Evolutionary conservation across 2,888 invertebrate genomes (phyloP), one percentile per base, ranked within the genome.

Genomic region (Callyntrura sp.): DNA sequence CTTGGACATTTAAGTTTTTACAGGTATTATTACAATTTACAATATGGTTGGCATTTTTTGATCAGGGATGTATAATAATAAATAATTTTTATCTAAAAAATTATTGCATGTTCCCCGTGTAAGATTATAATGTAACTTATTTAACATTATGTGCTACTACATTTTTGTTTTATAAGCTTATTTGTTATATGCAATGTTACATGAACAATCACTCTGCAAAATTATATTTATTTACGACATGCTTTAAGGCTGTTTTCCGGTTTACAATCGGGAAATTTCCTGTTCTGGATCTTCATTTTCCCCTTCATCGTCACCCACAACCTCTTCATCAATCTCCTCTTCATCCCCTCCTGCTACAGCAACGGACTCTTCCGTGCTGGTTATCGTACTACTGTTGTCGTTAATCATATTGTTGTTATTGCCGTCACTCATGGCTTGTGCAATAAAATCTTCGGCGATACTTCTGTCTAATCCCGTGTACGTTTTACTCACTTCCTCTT

Each of bases 401-500:
- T 85, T 73, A n/a, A 28, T 78, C 76, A 62, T 35, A 14, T 35
- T 68, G 20, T 62, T 62, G n/a, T 65, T n/a, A 23, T 14, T 76
- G 5, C 85, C 76, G n/a, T 85, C 85, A 48, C 94, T 94, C 94
- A 95, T 94, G 9, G 94, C 94, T 28, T 94, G 94, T 5, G 94
- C 93, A 81, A 95, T 95, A 92, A 94, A 95, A 91, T 94, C 94
- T 90, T 95, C 95, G 0, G 94, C 95, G 17, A 94, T 94, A 85
- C 94, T 94, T 20, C 94, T 91, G 93, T 95, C 95, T 91, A 95
- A 92, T 4, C 95, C 95, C 3, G 94, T 95, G 93, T 95, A 95
- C 1, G 94, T 94, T 88, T 92, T 93, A 25, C 94, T 94, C 43
- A 94, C 93, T 55, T 94, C 94, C 83, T 94, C 94, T 76, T 94